Base-by-base conservation (phyloP, 2,888 invertebrate species). In the Sarcophaga caerulescens region DNA sequence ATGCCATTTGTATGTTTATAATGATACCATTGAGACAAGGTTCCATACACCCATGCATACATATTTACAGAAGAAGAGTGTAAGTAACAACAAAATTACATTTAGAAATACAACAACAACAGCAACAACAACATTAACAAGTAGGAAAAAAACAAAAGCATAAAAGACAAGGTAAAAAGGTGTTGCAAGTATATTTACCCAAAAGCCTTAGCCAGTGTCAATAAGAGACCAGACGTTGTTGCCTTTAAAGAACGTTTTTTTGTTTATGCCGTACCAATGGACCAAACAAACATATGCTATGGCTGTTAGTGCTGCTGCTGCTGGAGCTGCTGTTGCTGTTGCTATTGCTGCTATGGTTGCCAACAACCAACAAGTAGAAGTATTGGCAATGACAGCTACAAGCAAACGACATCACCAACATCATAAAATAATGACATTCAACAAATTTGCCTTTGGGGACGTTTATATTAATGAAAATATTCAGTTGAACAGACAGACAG, bases 381-480 rank as follows among this genome's bases (percentile, higher is more conserved):
- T 52, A 79, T 63, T 63, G 73, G 47, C 68, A 76, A 75, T 74
- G 66, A 19, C 65, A 57, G 70, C 52, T 65, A 23, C 80, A 76
- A 57, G 63, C 52, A 3, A 81, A 76, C 45, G 69, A 69, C 57
- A 21, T 19, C 23, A 25, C 25, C 70, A 69, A 57, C 83, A 78
- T 86, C 77, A 78, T 81, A 65, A 84, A 84, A 84, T 84, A 69
- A 84, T 84, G 86, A 75, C 78, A 84, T 86, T 86, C 86, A 86
- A 86, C 86, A 86, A 86, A 84, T 86, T 86, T 84, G 80, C 86
- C 86, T 84, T 75, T 65, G 70, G 86, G 81, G 83, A 86, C 78
- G 77, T 77, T 84, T 81, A 69, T 74, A 86, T 81, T 81, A 84
- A 86, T 84, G 78, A 78, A 86, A 84, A 86, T 81, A 81, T 84